phyloP scores from a whole-genome alignment of 1,140 invertebrate genomes.

The Probaryconus sp. region DNA sequence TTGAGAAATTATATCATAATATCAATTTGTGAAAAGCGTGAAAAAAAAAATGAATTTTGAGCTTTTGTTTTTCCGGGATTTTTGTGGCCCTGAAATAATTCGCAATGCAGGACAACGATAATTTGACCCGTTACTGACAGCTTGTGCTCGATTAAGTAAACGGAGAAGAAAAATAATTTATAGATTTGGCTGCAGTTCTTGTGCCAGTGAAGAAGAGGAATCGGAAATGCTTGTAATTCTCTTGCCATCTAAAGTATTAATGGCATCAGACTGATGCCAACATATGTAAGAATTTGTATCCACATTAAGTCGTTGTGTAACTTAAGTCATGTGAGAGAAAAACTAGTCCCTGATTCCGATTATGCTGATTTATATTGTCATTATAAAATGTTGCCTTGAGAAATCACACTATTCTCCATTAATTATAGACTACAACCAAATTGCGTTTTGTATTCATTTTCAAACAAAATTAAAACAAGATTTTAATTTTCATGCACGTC shows the following conservation, averaged over 20 bases:
- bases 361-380: constrained; percentile 14
- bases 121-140: constrained; percentile 37
- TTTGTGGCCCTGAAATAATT: constrained; percentile 27
- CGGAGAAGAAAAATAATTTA: constrained; percentile 42
- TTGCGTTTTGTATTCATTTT: no score
- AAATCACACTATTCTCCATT: no score
- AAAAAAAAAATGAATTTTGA: no score
- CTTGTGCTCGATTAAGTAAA: constrained; percentile 48
- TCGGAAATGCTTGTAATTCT: constrained; percentile 46
- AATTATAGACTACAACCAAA: no score
- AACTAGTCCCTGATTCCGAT: constrained; percentile 17
- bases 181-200: constrained; percentile 43
- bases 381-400: constrained; percentile 5
- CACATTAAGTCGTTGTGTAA: constrained; percentile 18
- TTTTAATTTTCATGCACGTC: no score
- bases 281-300: constrained; percentile 39
- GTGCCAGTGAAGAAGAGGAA: constrained; percentile 51
- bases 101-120: constrained; percentile 42
- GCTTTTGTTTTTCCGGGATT: constrained; percentile 16
- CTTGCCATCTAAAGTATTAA: constrained; percentile 47
- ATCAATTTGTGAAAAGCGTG: no score
- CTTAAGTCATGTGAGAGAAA: constrained; percentile 17
- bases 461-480: no score
- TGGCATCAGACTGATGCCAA: constrained; percentile 40
- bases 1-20: no score